Base-by-base conservation (phyloP, 2,113 vertebrate genomes). In the Hippolais icterina region DNA sequence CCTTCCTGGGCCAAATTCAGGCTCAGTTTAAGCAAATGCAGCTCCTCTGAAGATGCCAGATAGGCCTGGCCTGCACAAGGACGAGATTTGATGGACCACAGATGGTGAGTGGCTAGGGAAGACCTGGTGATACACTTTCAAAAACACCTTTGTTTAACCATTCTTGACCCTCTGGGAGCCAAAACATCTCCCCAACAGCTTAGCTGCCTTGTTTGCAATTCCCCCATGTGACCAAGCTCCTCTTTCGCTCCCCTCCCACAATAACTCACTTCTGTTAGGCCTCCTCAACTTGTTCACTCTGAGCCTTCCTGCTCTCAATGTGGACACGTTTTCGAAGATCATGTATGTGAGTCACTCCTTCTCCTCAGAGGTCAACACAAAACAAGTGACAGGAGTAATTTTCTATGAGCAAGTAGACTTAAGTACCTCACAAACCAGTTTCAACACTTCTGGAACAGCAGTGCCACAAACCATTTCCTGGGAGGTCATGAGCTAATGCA, bases 401-500 rank as follows among this genome's bases (percentile, higher is more conserved):
- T 92, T 94, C 90, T 78, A 31, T 89, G 74, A 92, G 70, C 88
- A 96, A 97, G 92, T 76, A 77, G 63, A 57, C 56, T n/a, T 87
- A 97, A 96, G 95, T 94, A 57, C 80, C 42, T 94, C 27, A 18
- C 76, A 94, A 96, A 88, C 70, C 46, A 86, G 91, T 95, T 95
- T 93, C 91, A 94, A 96, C 98, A 97, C 95, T 95, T 97, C 96
- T 84, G 93, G 85, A 96, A 87, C 71, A 85, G 78, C 90, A 87
- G 86, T 75, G 90, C 83, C 87, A 93, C 82, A 90, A 86, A 91
- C 89, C 95, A 83, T 92, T 95, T 97, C 84, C 95, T 95, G 29
- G 35, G 96, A 97, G 98, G 98, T 98, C 97, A 96, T 90, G 86
- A 94, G 97, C 96, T 97, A 97, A 98, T 97, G 97, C 80, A 92